These are phyloP conservation scores for Wasmannia auropunctata DNA, from an alignment of 1,140 invertebrate species.

Conservation along the genomic window DNA sequence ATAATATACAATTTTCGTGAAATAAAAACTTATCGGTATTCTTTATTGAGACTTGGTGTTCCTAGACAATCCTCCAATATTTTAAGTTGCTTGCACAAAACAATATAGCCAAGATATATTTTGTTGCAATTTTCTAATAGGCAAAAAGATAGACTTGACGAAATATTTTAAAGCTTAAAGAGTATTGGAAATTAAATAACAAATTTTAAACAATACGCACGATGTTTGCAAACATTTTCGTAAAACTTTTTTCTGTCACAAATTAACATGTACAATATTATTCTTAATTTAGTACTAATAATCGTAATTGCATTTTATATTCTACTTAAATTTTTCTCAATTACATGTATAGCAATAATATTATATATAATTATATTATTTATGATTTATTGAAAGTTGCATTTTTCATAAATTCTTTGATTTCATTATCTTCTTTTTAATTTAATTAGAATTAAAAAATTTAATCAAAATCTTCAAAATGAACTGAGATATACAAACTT, in stretches of 20 bases:
- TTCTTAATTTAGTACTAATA: not conserved
- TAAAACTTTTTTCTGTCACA: not conserved
- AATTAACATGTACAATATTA: not conserved
- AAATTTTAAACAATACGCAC: not conserved
- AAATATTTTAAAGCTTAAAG: not conserved
- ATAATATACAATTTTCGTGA: not conserved
- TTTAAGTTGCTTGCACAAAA: constrained; percentile 2
- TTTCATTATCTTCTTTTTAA: not conserved
- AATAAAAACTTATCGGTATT: not conserved
- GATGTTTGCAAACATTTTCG: not conserved
- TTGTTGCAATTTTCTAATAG: not conserved
- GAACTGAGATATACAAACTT: not conserved
- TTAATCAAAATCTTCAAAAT: constrained; percentile 2
- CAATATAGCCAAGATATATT: not conserved
- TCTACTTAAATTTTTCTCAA: not conserved
- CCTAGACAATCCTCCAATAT: not conserved
- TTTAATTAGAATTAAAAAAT: not conserved
- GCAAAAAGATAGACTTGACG: not conserved
- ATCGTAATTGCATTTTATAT: not conserved
- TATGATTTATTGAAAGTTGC: not conserved
- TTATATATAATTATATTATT: no score
- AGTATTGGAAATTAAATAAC: not conserved
- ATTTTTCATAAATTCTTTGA: not conserved
- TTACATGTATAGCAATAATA: not conserved
- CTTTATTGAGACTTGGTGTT: not conserved